phyloP scores from a whole-genome alignment of 2,888 invertebrate species.

The Rhamnusium bicolor region DNA sequence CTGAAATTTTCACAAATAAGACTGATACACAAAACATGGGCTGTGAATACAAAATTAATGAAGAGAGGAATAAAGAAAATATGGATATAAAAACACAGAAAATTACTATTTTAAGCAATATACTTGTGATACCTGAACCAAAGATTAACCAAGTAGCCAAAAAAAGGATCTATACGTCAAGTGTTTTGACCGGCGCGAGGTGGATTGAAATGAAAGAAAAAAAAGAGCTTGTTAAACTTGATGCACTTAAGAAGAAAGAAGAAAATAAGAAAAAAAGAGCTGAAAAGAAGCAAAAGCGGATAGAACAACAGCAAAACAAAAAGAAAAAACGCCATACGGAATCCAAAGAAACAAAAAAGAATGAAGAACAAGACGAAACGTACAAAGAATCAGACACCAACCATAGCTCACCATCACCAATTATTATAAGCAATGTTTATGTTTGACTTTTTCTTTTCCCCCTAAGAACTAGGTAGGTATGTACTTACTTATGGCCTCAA shows the following conservation, averaged over 20 bases:
- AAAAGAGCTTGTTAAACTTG: not conserved
- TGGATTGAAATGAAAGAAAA: not conserved
- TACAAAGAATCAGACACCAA: no score
- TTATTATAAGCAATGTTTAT: no score
- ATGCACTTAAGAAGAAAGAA: not conserved
- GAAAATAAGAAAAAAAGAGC: not conserved
- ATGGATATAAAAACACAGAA: not conserved
- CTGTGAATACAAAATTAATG: not conserved
- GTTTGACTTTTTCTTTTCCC: no score
- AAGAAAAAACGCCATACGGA: no score
- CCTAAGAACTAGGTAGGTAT: no score
- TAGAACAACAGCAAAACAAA: no score
- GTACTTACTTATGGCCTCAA: no score
- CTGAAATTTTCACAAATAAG: no score
- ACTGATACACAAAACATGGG: no score
- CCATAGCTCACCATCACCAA: no score
- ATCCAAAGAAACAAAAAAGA: no score
- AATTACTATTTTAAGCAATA: not conserved
- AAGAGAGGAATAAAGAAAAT: not conserved
- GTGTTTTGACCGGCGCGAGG: not conserved
- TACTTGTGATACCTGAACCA: slow-evolving; percentile 5
- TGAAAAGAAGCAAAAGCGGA: not conserved
- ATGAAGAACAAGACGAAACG: no score
- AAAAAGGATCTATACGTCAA: not conserved
- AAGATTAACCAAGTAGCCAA: not conserved